Evolutionary conservation across 2,113 vertebrate species (phyloP), one percentile per base, ranked within the genome.

Genomic region (Abramis brama): DNA sequence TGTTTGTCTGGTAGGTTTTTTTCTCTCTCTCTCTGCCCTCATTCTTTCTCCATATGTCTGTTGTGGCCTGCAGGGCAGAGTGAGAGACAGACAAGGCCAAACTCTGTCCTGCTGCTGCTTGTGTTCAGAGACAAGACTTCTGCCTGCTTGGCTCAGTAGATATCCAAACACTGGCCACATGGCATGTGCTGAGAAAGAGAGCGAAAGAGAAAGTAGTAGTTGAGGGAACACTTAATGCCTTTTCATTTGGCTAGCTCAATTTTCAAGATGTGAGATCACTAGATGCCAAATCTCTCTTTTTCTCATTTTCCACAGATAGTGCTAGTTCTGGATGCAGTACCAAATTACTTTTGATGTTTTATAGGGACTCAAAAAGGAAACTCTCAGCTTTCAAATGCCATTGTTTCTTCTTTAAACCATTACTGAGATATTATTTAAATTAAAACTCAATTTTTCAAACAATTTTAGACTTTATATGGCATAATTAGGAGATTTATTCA

Each of bases 191-290:
- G 62, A 30, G 27, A 39, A 36, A 36, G 7, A 23, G 7, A 23
- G 55, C 9, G 55, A 8, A 57, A 57, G 55, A 23, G 55, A 8
- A 57, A 57, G 27, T n/a, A 81, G 43, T 71, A 36, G 21, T 25
- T 13, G 64, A 83, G 81, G 21, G 47, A 83, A 83, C 81, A 73
- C 68, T 73, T 83, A 83, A 83, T 83, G 68, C 81, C n/a, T 39
- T 83, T 83, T 73, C 12, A 73, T 55, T 83, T 83, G 81, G 81
- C 30, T 73, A 5, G 68, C 66, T 83, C 66, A n/a, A 15, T 71
- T 17, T 83, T 57, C 81, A 83, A 83, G 81, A 83, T 83, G 81
- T 71, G 47, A 83, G 33, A 43, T 83, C 47, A 57, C 68, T 39
- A 13, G 68, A 43, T 83, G 81, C 81, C 81, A 83, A 55, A 59